Evolutionary conservation across 2,113 vertebrate species (phyloP), one percentile per base, ranked within the genome.

Genomic region (Oncorhynchus gorbuscha): DNA sequence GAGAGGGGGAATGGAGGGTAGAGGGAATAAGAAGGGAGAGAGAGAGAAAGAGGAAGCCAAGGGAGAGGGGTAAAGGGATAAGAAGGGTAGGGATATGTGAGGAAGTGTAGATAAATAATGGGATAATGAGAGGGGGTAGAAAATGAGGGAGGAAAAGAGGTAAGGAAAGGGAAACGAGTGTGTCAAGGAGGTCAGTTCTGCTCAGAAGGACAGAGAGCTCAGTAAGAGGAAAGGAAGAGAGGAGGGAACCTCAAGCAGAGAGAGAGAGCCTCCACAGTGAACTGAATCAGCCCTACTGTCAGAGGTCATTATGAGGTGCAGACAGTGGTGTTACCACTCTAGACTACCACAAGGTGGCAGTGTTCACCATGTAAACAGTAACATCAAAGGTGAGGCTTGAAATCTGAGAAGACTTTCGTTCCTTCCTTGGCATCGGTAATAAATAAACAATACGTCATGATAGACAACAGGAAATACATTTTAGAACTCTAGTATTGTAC

Each of bases 321-420:
- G 61, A 18, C 22, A 64, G 68, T 28, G 18, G 18, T 77, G 59
- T 69, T 66, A 12, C 30, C 20, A 35, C 49, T 24, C 3, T 67
- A 8, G 11, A 66, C 48, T 12, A 65, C 24, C 83, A 86, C 79
- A 77, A 88, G 86, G 74, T 80, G 81, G 83, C 79, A 80, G 79
- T 72, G 59, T 80, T 69, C 65, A 26, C 26, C 7, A 18, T n/a
- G 5, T 58, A 62, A 12, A 24, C n/a, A 55, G 18, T n/a, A 58
- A 2, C 49, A 51, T 16, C 20, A 48, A n/a, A 49, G 45, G n/a
- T 35, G 30, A 71, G n/a, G 48, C 26, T 67, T 8, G 65, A 26
- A 11, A 26, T 30, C 5, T 22, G 3, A n/a, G 49, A 13, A 35
- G 32, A 1, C 5, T 5, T 35, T 35, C 4, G 67, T 74, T 35